These are phyloP conservation scores for Lepidocyrtoides sp. DNA, from an alignment of 2,888 invertebrate genomes.

Conservation along the genomic window DNA sequence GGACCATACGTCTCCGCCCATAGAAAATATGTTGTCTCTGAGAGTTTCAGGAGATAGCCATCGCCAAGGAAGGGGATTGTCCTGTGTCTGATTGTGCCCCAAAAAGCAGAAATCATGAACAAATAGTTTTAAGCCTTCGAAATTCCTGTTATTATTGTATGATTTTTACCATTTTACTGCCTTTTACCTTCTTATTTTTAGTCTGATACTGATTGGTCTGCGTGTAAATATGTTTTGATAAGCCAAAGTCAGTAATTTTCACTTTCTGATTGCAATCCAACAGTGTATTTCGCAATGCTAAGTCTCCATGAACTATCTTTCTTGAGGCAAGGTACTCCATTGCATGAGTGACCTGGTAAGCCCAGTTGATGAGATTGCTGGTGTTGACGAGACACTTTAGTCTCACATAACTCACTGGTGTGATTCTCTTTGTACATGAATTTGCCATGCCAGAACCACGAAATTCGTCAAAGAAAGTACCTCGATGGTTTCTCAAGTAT, in stretches of 20 bases:
- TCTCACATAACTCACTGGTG: conserved; percentile 66
- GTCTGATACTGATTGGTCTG: conserved; percentile 70
- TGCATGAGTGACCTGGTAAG: conserved; percentile 77
- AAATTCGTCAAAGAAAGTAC: conserved; percentile 79
- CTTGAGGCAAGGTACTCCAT: conserved; percentile 77
- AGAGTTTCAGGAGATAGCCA: conserved; percentile 80
- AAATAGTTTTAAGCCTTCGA: background rate
- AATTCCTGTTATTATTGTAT: too few species aligned
- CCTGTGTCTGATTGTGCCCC: conserved; percentile 25
- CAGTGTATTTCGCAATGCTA: conserved; percentile 76
- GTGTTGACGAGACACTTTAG: conserved; percentile 78
- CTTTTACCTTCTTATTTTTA: conserved; percentile 72
- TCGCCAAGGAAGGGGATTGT: conserved; percentile 79
- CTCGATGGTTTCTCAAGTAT: conserved; percentile 74
- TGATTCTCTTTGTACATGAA: background rate
- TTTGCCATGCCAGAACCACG: background rate
- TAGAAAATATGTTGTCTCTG: conserved; percentile 71
- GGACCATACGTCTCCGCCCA: conserved; percentile 76
- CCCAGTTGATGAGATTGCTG: conserved; percentile 80
- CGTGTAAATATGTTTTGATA: conserved; percentile 79
- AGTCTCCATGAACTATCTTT: conserved; percentile 79
- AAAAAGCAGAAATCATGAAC: background rate
- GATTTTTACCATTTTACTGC: too few species aligned
- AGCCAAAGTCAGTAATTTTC: conserved; percentile 81
- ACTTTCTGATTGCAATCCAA: conserved; percentile 71